phyloP scores from a whole-genome alignment of 2,113 vertebrate species.

The Balaeniceps rex region DNA sequence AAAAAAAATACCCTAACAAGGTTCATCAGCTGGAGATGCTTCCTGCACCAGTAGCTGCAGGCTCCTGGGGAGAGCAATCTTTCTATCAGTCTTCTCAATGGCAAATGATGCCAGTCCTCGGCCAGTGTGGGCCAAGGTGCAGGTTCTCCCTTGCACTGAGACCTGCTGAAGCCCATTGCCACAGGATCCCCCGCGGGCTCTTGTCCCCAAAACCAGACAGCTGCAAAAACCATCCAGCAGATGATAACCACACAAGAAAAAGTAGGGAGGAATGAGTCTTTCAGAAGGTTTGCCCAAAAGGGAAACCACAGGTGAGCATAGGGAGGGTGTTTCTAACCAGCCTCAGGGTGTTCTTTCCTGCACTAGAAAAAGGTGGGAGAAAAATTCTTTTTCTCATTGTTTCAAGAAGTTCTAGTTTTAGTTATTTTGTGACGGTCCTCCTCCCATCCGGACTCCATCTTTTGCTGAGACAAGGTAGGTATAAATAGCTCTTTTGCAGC shows the following conservation, averaged over 20 bases:
- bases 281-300: background rate
- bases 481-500: background rate
- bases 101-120: background rate
- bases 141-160: background rate
- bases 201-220: background rate
- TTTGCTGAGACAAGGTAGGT: background rate
- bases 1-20: background rate
- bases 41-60: background rate
- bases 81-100: background rate
- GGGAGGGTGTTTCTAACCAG: background rate
- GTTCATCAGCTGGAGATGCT: background rate
- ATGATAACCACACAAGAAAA: background rate
- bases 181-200: rapidly evolving
- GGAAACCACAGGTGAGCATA: rapidly evolving
- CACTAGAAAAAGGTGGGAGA: background rate
- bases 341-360: background rate
- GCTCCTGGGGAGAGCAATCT: background rate
- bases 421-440: background rate
- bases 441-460: background rate
- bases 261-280: background rate
- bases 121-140: background rate
- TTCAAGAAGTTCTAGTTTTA: background rate
- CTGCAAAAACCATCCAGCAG: background rate
- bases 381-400: background rate
- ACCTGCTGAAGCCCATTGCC: background rate